These are phyloP conservation scores for Erebia aethiops DNA, from an alignment of 2,888 invertebrate species.

Conservation along the genomic window DNA sequence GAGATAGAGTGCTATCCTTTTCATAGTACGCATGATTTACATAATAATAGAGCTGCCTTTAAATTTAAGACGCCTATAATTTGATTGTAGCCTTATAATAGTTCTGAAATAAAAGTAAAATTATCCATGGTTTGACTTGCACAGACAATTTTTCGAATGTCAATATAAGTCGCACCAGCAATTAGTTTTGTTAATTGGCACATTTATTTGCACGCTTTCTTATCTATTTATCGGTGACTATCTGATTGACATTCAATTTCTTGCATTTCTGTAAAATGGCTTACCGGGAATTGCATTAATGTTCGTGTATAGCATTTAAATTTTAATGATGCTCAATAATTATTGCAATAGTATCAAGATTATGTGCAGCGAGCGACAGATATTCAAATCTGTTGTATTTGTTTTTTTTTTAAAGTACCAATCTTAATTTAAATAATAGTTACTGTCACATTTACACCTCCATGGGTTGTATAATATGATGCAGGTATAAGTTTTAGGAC, in stretches of 20 bases:
- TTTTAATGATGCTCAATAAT: constrained; percentile 1
- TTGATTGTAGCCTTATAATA: no score
- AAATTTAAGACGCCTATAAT: no score
- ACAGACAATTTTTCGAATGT: constrained; percentile 1
- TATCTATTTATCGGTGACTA: constrained; percentile 13
- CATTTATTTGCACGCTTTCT: constrained; percentile 21
- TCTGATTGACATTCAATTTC: constrained; percentile 14
- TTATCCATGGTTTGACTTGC: background rate
- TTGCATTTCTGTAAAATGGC: constrained; percentile 3
- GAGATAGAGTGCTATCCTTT: no score
- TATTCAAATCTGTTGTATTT: no score
- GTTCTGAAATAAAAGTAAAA: no score
- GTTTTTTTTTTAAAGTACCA: no score
- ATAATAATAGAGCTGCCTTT: no score
- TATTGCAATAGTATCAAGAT: background rate
- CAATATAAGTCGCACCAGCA: constrained; percentile 9
- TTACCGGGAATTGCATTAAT: background rate
- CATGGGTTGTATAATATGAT: no score
- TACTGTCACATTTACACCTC: no score
- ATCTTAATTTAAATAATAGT: no score
- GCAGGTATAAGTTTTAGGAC: no score
- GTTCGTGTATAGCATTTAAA: background rate
- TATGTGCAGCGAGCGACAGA: background rate
- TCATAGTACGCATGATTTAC: no score
- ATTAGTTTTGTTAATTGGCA: constrained; percentile 14